Evolutionary conservation across 2,888 invertebrate species (phyloP).

Genomic region (Galeopsomyia nigrocyanea): DNA sequence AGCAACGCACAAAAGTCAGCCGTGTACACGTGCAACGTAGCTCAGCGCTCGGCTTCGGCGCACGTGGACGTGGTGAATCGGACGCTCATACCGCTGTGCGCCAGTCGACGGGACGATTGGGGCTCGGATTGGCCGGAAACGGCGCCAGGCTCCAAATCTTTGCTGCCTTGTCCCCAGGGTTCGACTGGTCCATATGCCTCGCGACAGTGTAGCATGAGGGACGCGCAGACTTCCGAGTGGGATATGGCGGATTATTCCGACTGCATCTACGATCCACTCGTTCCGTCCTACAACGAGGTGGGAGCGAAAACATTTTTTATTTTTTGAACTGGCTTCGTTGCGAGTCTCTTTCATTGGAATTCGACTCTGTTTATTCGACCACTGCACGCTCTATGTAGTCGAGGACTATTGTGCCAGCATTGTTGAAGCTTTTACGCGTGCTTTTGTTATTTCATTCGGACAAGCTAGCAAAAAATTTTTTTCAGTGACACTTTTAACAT

Average conservation of each 20-base stretch:
- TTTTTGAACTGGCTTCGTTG: too few relatives aligned
- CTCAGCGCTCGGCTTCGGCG: slow-evolving; percentile 74
- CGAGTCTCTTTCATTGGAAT: too few relatives aligned
- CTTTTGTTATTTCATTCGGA: too few relatives aligned
- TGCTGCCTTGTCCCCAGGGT: slow-evolving; percentile 74
- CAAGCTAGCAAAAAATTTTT: too few relatives aligned
- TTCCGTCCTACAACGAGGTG: slow-evolving; percentile 77
- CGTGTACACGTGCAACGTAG: slow-evolving; percentile 83
- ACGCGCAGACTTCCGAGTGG: slow-evolving; percentile 80
- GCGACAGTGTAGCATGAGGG: slow-evolving; percentile 74
- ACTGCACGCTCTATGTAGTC: too few relatives aligned
- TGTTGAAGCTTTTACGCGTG: too few relatives aligned
- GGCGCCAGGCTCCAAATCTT: slow-evolving; percentile 80
- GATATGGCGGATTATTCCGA: slow-evolving; percentile 81
- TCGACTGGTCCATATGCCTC: slow-evolving; percentile 61
- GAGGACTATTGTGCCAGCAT: too few relatives aligned
- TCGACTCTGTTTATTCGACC: too few relatives aligned
- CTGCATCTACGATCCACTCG: slow-evolving; percentile 78
- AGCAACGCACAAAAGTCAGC: slow-evolving; percentile 84
- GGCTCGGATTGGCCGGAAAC: slow-evolving; percentile 78
- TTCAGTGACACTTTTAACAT: too few relatives aligned
- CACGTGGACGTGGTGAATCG: slow-evolving; percentile 78
- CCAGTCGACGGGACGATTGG: slow-evolving; percentile 71
- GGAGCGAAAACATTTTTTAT: slow-evolving; percentile 38
- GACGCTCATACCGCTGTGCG: slow-evolving; percentile 73